phyloP scores from a whole-genome alignment of 2,113 vertebrate species.

The Perccottus glenii region DNA sequence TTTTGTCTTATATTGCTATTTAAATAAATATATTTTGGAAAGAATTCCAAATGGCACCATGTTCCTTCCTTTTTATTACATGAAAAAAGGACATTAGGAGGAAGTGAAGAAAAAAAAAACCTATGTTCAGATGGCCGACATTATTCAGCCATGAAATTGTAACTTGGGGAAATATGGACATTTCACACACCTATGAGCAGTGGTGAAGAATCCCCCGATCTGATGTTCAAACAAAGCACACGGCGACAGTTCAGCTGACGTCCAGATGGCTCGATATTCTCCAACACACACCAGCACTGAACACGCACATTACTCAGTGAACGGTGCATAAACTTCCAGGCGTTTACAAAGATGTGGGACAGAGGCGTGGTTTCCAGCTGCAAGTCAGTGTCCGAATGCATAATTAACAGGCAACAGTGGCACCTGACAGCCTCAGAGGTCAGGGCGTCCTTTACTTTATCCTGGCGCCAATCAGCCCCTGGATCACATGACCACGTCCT shows the following conservation, averaged over 20 bases:
- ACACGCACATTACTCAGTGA: background rate
- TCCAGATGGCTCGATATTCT: slow-evolving; percentile 53
- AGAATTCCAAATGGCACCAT: background rate
- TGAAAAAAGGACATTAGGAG: background rate
- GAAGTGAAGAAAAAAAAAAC: slow-evolving; percentile 1
- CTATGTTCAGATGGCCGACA: slow-evolving; percentile 39
- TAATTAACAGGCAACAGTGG: slow-evolving; percentile 78
- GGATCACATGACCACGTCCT: slow-evolving; percentile 67
- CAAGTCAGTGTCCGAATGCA: slow-evolving; percentile 65
- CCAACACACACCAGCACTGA: slow-evolving; percentile 4
- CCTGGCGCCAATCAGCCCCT: slow-evolving; percentile 61
- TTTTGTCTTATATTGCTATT: too few species aligned
- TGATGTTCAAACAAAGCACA: slow-evolving; percentile 55
- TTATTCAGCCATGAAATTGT: slow-evolving; percentile 51
- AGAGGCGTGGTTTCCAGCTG: slow-evolving; percentile 64
- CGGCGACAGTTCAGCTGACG: slow-evolving; percentile 47
- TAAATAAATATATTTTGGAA: background rate
- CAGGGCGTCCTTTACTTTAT: slow-evolving; percentile 68
- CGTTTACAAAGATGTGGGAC: slow-evolving; percentile 50
- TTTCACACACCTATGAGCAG: slow-evolving; percentile 65
- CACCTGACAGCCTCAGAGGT: slow-evolving; percentile 66
- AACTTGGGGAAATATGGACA: slow-evolving; percentile 56
- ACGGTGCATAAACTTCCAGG: slow-evolving; percentile 12
- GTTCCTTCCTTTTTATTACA: background rate
- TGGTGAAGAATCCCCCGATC: slow-evolving; percentile 48